Base-by-base conservation (phyloP, 53 echinoderm and acorn worm species). In the Stichopus horrens region DNA sequence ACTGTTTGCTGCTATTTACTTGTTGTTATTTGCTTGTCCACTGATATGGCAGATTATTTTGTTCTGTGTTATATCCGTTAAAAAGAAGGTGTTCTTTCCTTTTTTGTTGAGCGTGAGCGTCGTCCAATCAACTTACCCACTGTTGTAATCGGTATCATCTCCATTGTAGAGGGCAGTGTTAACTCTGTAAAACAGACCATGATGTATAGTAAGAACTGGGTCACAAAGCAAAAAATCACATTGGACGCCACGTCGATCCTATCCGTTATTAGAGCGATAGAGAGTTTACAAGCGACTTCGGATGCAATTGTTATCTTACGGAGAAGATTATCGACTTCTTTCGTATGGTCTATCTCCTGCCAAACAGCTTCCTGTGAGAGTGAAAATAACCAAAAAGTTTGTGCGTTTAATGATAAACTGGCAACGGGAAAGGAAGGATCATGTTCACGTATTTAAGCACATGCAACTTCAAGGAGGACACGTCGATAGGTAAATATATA, bases 191-290 rank as follows among this genome's bases (percentile, higher is more conserved):
- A 63, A 63, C 63, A 13, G 63, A 63, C 63, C 16, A 63, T 63
- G 14, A 63, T 16, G 63, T 63, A 63, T 10, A 63, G 7, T 0
- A 63, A 14, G 19, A 14, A 75, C 75, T 75, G 75, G 19, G 19
- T 75, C 16, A 75, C 75, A 20, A 75, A 23, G 19, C 75, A 75
- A 75, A 20, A 14, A 18, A 75, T 75, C 75, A 14, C 19, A 18
- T 75, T 75, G 19, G 75, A 75, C 75, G 75, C 16, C 75, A 75
- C 5, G 75, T 75, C 75, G 19, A 75, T 20, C 75, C 75, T 75
- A 20, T 75, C 75, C 5, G 75, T 20, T 5, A 20, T 18, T 14
- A 75, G 75, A 75, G 75, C 75, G 8, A 75, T 75, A 18, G 19
- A 75, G 16, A 75, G 19, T 75, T 75, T 75, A 75, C 16, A 14